Evolutionary conservation across 2,888 invertebrate genomes (phyloP), one percentile per base, ranked within the genome.

Genomic region (Protodeltote pygarga): DNA sequence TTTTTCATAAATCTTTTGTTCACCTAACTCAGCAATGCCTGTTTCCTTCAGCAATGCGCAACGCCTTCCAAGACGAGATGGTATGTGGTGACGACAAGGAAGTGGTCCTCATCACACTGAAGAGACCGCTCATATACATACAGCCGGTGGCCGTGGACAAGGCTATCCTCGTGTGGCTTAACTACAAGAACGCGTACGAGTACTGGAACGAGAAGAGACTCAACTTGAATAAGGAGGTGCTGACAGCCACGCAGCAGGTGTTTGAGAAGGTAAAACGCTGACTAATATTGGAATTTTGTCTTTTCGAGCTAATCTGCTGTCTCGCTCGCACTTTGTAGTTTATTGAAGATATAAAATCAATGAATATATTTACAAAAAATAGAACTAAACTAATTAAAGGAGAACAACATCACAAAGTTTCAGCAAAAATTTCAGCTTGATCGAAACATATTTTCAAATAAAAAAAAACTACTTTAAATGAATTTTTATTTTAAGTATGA

Each of bases 121-220:
- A 97, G 79, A 93, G 99, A 33, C 99, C 99, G 0, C 93, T 99
- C 59, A 95, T 99, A 57, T 98, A 98, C 89, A 96, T 99, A 44
- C 99, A 99, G 85, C 99, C 99, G 0, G 95, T 98, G 75, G 99
- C 99, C 5, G 97, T 99, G 39, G 99, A 99, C 87, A 98, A 98
- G 92, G 99, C 98, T 8, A 98, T 99, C 64, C 93, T 99, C 11
- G 98, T 99, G 31, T 99, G 99, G 99, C 93, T 99, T 59, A 99
- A 99, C 92, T 99, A 99, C 82, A 99, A 99, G 90, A 99, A 99
- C 86, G 99, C 99, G 0, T 99, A 99, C 80, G 99, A 99, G 82
- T 99, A 99, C 87, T 99, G 99, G 99, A 98, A 97, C 67, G 98
- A 98, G 83, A 99, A 99, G 86, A 92, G 99, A 3, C 95, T 97